Evolutionary conservation across 2,113 vertebrate species (phyloP).

Genomic region (Callospermophilus lateralis): DNA sequence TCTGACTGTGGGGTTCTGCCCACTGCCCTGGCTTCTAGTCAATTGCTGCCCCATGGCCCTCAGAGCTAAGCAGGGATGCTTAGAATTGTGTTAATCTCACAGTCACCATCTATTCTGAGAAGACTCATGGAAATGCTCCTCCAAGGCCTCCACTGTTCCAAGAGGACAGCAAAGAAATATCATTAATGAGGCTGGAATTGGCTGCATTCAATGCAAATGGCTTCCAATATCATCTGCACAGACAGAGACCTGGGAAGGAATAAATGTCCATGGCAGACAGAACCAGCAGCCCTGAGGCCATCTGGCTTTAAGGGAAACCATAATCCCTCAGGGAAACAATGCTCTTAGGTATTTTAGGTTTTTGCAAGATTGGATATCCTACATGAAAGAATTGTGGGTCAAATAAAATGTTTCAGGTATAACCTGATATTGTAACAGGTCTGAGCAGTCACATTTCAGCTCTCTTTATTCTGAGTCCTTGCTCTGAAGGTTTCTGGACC

Average conservation of each 20-base stretch:
- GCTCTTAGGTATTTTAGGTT: neutral
- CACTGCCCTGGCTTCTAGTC: neutral
- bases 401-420: neutral
- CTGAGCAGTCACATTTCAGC: neutral
- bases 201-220: neutral
- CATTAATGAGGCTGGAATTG: neutral
- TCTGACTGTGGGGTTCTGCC: neutral
- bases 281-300: no score
- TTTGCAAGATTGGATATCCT: neutral
- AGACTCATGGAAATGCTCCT: neutral
- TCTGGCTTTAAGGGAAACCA: neutral
- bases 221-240: neutral
- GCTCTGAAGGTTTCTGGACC: slow-evolving; percentile 68
- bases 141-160: neutral
- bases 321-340: neutral
- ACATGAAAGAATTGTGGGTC: neutral
- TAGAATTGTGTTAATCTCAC: neutral
- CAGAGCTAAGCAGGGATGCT: neutral
- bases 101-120: neutral
- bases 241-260: neutral
- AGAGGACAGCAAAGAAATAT: neutral
- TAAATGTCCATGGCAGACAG: neutral
- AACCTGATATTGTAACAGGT: neutral
- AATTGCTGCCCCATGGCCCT: neutral
- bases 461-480: neutral